Evolutionary conservation across 2,888 invertebrate genomes (phyloP), one percentile per base, ranked within the genome.

Genomic region (Habroteleia sp.): DNA sequence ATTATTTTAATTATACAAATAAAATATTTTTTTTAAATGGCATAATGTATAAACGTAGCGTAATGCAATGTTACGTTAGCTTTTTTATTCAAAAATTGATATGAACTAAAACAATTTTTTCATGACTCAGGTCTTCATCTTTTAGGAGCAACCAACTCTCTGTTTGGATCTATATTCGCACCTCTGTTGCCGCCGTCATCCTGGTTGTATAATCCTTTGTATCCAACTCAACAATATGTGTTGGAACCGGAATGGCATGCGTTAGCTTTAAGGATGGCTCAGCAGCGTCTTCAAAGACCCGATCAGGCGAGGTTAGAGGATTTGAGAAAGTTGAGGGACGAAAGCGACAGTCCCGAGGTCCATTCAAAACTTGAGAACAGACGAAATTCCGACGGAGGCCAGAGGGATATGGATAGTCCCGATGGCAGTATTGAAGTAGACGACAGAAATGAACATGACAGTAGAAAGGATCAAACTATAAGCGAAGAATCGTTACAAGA

Each of bases 361-460:
- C 82, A 77, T 31, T 71, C 82, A 1, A 85, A 85, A 52, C 81
- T 84, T 7, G 23, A 83, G 77, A 50, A 82, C 77, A 60, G 79
- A 50, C 37, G 79, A 62, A 27, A 78, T 82, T 20, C 82, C 54
- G 76, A 37, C 13, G 82, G 65, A 52, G 80, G 35, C 29, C 73
- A 80, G 25, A 68, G 82, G 25, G 83, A 83, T 6, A 39, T 73
- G 2, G 82, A 86, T 13, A 88, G 88, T 78, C 88, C 87, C 0
- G 87, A 88, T n/a, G 87, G 85, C 1, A 88, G 88, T 37, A 88
- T 88, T 71, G 88, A 88, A 17, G 88, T 88, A 0, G 88, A 87
- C 66, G 88, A 88, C 50, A 82, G 82, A 31, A 81, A 79, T 78
- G 87, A 88, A 20, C 83, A 81, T 8, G 84, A 84, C 10, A 78